These are phyloP conservation scores for Xylocampa areola DNA, from an alignment of 2,888 invertebrate genomes.

Conservation along the genomic window DNA sequence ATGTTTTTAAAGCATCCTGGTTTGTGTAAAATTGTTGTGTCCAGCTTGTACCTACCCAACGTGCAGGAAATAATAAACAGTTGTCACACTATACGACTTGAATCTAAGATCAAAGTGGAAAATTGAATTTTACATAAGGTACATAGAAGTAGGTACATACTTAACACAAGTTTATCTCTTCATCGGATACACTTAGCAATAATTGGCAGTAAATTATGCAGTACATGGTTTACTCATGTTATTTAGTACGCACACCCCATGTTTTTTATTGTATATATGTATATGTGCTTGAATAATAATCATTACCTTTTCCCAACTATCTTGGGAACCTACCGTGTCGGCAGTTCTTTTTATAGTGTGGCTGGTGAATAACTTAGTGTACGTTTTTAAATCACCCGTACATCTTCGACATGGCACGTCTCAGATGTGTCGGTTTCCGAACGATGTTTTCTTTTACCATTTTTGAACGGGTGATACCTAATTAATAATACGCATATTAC, in stretches of 20 bases:
- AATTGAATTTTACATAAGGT: constrained; percentile 3
- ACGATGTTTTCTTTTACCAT: no score
- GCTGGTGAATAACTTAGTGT: no score
- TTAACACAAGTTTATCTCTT: background rate
- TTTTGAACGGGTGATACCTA: no score
- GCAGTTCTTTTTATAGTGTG: no score
- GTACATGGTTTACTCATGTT: background rate
- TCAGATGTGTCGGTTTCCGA: no score
- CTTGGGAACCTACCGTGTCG: no score
- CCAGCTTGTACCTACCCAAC: constrained; percentile 12
- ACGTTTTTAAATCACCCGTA: no score
- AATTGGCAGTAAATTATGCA: constrained; percentile 3
- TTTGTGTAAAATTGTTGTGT: constrained; percentile 17
- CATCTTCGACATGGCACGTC: no score
- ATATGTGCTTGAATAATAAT: background rate
- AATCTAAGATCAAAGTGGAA: constrained; percentile 15
- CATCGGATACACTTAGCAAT: constrained; percentile 1
- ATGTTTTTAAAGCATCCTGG: background rate
- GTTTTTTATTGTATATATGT: background rate
- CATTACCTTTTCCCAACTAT: no score
- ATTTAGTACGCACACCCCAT: background rate
- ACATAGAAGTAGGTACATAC: background rate
- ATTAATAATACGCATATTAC: no score
- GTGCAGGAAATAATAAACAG: constrained; percentile 36
- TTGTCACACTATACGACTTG: constrained; percentile 15